phyloP scores from a whole-genome alignment of 1,140 invertebrate species.

The Polypedilum pembai region DNA sequence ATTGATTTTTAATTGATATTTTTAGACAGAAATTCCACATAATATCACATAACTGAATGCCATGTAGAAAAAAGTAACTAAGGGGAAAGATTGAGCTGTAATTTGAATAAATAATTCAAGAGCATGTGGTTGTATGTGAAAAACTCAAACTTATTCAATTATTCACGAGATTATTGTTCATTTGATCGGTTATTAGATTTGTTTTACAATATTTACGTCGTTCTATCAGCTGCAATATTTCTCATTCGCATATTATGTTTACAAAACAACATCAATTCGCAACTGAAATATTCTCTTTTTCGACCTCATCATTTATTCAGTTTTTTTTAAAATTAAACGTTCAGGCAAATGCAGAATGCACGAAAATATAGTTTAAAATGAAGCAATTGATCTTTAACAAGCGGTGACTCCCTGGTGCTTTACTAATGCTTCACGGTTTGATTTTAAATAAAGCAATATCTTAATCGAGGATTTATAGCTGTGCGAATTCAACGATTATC shows the following conservation, averaged over 20 bases:
- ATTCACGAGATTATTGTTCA: slow-evolving; percentile 20
- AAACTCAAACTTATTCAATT: neutral
- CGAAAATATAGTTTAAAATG: neutral
- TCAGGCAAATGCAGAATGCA: neutral
- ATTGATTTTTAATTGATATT: slow-evolving; percentile 14
- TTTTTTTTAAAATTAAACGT: neutral
- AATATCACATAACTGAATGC: neutral
- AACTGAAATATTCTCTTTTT: neutral
- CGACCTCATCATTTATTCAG: neutral
- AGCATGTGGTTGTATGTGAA: neutral
- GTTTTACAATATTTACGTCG: slow-evolving; percentile 27
- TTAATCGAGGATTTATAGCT: neutral
- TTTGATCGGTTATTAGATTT: slow-evolving; percentile 26
- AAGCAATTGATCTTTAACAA: slow-evolving; percentile 12
- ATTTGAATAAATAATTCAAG: slow-evolving; percentile 8
- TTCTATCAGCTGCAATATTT: neutral
- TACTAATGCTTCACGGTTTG: neutral
- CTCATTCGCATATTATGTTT: slow-evolving; percentile 14
- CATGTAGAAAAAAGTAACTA: neutral
- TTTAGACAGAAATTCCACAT: slow-evolving; percentile 1
- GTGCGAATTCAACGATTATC: too few relatives aligned
- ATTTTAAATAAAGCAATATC: neutral
- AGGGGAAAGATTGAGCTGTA: neutral
- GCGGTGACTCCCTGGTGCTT: slow-evolving; percentile 1
- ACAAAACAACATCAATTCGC: slow-evolving; percentile 21